These are phyloP conservation scores for Poecilus cupreus DNA, from an alignment of 2,888 invertebrate species.

Conservation along the genomic window DNA sequence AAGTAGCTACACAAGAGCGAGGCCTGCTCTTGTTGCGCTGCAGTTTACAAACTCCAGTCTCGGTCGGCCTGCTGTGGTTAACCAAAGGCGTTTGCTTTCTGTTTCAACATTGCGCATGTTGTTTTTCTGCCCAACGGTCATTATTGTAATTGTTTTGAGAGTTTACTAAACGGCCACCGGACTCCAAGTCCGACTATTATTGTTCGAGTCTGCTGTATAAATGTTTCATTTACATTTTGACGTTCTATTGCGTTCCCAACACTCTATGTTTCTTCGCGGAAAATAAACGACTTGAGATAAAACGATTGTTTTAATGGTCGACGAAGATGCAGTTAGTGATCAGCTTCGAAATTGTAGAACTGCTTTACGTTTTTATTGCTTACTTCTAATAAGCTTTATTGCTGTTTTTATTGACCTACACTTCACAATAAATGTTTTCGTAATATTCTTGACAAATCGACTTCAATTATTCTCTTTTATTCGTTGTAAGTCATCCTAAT, in stretches of 20 bases:
- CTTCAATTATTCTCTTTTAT: no score
- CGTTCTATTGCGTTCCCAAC: slow-evolving; percentile 44
- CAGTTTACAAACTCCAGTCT: neutral
- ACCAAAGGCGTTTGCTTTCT: slow-evolving; percentile 46
- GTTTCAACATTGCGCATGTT: slow-evolving; percentile 39
- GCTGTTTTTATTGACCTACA: slow-evolving; percentile 3
- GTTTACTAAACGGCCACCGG: slow-evolving; percentile 52
- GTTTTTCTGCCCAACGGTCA: slow-evolving; percentile 54
- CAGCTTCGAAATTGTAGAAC: slow-evolving; percentile 8
- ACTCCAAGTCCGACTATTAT: slow-evolving; percentile 40
- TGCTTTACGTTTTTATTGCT: neutral
- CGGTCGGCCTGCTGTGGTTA: slow-evolving; percentile 33
- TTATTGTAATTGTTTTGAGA: slow-evolving; percentile 57
- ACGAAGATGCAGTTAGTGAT: slow-evolving; percentile 22
- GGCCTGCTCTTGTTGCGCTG: neutral
- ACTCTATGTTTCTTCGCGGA: slow-evolving; percentile 34
- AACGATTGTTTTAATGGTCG: slow-evolving; percentile 35
- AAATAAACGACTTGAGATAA: slow-evolving; percentile 42
- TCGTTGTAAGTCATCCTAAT: no score
- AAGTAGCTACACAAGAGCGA: neutral
- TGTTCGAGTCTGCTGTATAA: slow-evolving; percentile 46
- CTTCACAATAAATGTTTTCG: neutral
- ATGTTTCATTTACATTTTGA: slow-evolving; percentile 58
- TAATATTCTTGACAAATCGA: neutral
- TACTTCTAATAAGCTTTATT: neutral